phyloP scores from a whole-genome alignment of 2,113 vertebrate genomes.

The Lagopus muta region DNA sequence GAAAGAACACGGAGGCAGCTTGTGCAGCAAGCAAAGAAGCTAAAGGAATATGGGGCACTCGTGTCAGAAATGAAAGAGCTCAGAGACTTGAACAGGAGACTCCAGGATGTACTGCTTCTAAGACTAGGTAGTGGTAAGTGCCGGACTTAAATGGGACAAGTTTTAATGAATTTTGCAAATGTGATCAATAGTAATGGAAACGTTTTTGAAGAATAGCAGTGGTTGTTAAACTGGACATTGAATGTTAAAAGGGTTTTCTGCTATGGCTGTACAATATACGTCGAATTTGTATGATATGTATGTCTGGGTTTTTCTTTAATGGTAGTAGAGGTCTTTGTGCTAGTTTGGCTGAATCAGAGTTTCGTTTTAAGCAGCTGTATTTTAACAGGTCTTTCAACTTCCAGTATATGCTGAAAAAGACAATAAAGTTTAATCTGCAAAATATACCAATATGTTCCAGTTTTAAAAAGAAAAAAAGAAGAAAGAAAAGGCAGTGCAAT shows the following conservation, averaged over 20 bases:
- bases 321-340: constrained; percentile 47
- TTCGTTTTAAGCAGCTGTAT: constrained; percentile 59
- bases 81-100: constrained; percentile 97
- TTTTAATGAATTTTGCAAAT: constrained; percentile 62
- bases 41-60: constrained; percentile 95
- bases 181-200: constrained; percentile 51
- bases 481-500: background rate
- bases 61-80: constrained; percentile 98
- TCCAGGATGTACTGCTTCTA: constrained; percentile 97
- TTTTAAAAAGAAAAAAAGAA: background rate
- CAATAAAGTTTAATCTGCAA: constrained; percentile 48
- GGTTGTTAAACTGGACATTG: constrained; percentile 61
- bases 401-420: constrained; percentile 44
- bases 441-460: constrained; percentile 32
- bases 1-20: constrained; percentile 96
- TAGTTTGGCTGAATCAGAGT: constrained; percentile 48
- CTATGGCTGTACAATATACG: constrained; percentile 57
- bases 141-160: constrained; percentile 55
- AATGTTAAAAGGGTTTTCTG: constrained; percentile 66
- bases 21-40: constrained; percentile 97
- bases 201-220: constrained; percentile 45
- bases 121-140: constrained; percentile 96
- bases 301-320: constrained; percentile 51
- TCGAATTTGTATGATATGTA: constrained; percentile 62
- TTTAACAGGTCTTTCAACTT: constrained; percentile 39